These are phyloP conservation scores for Theocolax elegans DNA, from an alignment of 1,140 invertebrate species.

Conservation along the genomic window DNA sequence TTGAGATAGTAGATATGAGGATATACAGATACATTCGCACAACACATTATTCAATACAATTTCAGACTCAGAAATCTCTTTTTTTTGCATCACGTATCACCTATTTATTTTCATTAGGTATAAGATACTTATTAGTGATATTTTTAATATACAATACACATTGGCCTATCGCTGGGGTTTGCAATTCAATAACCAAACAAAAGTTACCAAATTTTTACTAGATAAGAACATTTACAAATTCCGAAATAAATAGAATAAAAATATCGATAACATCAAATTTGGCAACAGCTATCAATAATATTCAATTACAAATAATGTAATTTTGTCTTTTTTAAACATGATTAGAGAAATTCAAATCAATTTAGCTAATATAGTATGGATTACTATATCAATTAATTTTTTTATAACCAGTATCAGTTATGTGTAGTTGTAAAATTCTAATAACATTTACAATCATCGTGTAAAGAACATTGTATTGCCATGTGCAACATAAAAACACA, in stretches of 20 bases:
- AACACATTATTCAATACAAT: slow-evolving; percentile 4
- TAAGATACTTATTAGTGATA: neutral
- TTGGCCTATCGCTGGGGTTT: neutral
- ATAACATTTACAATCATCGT: neutral
- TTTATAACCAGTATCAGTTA: neutral
- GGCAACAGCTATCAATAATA: slow-evolving; percentile 24
- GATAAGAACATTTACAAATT: neutral
- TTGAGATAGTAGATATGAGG: neutral
- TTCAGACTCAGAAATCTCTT: slow-evolving; percentile 31
- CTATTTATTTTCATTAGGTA: neutral
- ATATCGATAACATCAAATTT: slow-evolving; percentile 17
- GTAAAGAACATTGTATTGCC: neutral
- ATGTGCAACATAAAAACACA: slow-evolving; percentile 6
- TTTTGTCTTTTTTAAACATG: neutral
- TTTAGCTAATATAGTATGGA: too few species aligned
- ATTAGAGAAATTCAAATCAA: neutral
- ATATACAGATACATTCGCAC: neutral
- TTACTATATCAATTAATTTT: too few species aligned
- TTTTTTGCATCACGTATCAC: neutral
- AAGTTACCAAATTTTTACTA: neutral
- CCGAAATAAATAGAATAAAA: neutral
- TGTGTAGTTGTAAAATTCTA: neutral
- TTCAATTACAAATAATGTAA: neutral
- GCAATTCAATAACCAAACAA: neutral
- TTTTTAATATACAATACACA: neutral